Evolutionary conservation across 2,888 invertebrate species (phyloP).

Genomic region (Thymelicus acteon): DNA sequence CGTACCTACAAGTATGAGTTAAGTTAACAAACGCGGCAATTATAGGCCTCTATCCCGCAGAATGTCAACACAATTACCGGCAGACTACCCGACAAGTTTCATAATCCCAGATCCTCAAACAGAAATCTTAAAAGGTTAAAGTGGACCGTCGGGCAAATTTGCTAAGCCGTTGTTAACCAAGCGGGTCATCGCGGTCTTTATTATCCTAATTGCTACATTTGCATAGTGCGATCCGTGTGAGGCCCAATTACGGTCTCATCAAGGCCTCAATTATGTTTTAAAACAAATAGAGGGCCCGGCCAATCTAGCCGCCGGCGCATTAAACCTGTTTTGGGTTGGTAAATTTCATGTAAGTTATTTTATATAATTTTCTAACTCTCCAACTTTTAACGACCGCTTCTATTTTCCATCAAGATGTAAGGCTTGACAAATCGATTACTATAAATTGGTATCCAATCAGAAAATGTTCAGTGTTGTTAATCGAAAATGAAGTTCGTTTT

Average conservation of each 20-base stretch:
- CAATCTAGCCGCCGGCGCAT: constrained; percentile 48
- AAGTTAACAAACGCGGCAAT: constrained; percentile 26
- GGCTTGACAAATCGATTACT: constrained; percentile 37
- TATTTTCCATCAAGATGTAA: constrained; percentile 24
- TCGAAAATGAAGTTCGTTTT: constrained; percentile 13
- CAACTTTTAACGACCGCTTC: constrained; percentile 28
- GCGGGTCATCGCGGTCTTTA: constrained; percentile 60
- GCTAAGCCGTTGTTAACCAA: constrained; percentile 59
- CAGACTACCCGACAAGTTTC: constrained; percentile 27
- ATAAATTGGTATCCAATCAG: constrained; percentile 33
- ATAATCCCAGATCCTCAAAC: constrained; percentile 43
- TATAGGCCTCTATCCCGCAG: constrained; percentile 22
- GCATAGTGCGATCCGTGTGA: constrained; percentile 68
- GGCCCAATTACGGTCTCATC: constrained; percentile 67
- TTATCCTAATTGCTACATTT: constrained; percentile 75
- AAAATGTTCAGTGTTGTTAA: constrained; percentile 30
- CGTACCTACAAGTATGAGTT: neutral
- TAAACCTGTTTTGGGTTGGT: constrained; percentile 48
- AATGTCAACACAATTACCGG: constrained; percentile 35
- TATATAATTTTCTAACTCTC: constrained; percentile 30
- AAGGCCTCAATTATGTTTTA: constrained; percentile 67
- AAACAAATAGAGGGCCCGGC: constrained; percentile 67
- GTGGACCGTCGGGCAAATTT: constrained; percentile 56
- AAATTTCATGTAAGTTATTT: constrained; percentile 41
- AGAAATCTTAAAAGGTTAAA: constrained; percentile 48